Percentiles rank a stretch among this genome's conserved stretches.
These are phyloP conservation scores for Murina feae DNA, from an alignment of 2,113 vertebrate species.

Conservation along the genomic window DNA sequence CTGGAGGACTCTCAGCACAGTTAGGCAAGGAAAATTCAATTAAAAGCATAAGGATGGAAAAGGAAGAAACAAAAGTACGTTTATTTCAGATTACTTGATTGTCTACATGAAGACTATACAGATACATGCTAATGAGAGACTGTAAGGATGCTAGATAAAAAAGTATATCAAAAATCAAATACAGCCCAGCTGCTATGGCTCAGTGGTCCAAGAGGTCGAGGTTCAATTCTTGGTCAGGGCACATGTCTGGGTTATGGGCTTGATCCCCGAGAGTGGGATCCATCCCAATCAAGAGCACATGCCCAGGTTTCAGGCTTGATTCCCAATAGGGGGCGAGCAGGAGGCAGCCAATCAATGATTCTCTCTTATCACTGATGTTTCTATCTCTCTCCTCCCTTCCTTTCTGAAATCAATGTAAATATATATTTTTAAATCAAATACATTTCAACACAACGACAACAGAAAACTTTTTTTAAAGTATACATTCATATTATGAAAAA, in stretches of 20 bases:
- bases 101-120: not conserved
- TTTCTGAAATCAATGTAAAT: too few relatives aligned
- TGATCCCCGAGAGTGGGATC: too few relatives aligned
- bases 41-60: not conserved
- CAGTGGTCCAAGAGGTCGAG: too few relatives aligned
- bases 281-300: too few relatives aligned
- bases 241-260: too few relatives aligned
- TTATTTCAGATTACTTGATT: not conserved
- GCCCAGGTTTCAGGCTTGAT: too few relatives aligned
- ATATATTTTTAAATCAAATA: not conserved
- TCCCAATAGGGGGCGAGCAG: too few relatives aligned
- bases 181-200: not conserved
- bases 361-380: too few relatives aligned
- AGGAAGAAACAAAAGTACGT: not conserved
- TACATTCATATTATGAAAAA: not conserved
- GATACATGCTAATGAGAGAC: not conserved
- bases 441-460: not conserved
- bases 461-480: not conserved
- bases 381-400: too few relatives aligned
- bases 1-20: not conserved
- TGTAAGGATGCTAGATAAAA: not conserved
- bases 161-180: not conserved
- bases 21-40: not conserved
- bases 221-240: too few relatives aligned
- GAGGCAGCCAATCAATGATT: too few relatives aligned